A percentile compares a stretch with the other conserved stretches of the same genome.
Evolutionary conservation across 2,113 vertebrate genomes (phyloP).

Genomic region (Pungitius pungitius): DNA sequence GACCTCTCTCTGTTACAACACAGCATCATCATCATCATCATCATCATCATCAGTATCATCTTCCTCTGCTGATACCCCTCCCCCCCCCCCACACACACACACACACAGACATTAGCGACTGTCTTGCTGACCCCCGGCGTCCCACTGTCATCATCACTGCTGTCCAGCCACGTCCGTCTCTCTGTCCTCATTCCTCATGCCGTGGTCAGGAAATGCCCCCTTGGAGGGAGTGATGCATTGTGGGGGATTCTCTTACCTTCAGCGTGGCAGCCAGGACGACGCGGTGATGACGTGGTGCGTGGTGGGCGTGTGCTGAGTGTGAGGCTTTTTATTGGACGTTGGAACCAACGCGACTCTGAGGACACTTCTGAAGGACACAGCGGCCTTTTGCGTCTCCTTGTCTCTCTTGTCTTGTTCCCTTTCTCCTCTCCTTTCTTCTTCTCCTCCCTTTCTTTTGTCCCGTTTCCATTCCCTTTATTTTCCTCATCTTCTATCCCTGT

Average conservation of each 20-base stretch:
- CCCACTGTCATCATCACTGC: conserved; percentile 54
- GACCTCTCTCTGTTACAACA: conserved; percentile 52
- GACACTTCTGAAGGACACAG: conserved; percentile 37
- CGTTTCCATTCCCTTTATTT: neutral
- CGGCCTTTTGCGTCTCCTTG: neutral
- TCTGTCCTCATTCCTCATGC: neutral
- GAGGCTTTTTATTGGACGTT: conserved; percentile 36
- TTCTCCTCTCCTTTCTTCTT: neutral
- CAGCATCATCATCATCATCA: conserved; percentile 37
- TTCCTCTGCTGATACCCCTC: conserved; percentile 30
- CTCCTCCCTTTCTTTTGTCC: neutral
- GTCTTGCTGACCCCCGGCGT: conserved; percentile 48
- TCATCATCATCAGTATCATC: conserved; percentile 33
- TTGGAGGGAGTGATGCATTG: conserved; percentile 45
- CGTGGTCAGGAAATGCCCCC: conserved; percentile 57
- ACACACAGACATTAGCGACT: conserved; percentile 26
- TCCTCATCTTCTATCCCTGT: neutral
- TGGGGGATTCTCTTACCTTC: conserved; percentile 36
- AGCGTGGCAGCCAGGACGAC: conserved; percentile 5
- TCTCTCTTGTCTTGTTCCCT: neutral
- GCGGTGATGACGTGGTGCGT: conserved; percentile 30
- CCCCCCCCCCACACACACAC: conserved; percentile 28
- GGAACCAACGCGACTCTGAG: conserved; percentile 24
- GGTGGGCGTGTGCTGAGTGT: conserved; percentile 13
- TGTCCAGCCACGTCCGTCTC: conserved; percentile 41